A percentile compares a stretch with the other conserved stretches of the same genome.
These are phyloP conservation scores for Ptychobarbus kaznakovi DNA, from an alignment of 2,797 vertebrate genomes.

Conservation along the genomic window DNA sequence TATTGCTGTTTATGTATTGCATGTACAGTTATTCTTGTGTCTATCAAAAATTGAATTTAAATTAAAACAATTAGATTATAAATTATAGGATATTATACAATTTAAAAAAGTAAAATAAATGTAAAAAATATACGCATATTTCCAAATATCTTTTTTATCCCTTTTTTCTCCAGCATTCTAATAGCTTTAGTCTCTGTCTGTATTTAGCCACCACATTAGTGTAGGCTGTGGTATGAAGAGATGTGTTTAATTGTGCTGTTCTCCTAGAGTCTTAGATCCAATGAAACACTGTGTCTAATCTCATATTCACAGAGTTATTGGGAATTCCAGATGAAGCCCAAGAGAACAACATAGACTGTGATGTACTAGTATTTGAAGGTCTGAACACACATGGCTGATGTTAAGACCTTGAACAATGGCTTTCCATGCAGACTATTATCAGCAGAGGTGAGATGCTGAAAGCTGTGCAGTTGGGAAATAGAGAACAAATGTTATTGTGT, in stretches of 20 bases:
- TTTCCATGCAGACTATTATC: constrained; percentile 33
- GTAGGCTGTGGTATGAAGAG: constrained; percentile 43
- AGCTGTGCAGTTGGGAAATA: constrained; percentile 21
- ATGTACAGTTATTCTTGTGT: neutral
- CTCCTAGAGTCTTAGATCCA: constrained; percentile 25
- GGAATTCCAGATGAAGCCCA: constrained; percentile 53
- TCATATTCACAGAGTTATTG: constrained; percentile 53
- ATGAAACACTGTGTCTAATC: constrained; percentile 49
- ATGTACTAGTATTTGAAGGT: constrained; percentile 39
- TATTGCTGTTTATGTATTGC: neutral
- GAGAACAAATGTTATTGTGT: constrained; percentile 54
- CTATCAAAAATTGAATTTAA: neutral
- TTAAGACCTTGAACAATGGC: constrained; percentile 38
- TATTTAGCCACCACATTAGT: constrained; percentile 44
- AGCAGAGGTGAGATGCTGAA: constrained; percentile 32
- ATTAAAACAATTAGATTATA: neutral
- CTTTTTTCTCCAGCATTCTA: neutral
- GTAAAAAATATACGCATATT: neutral
- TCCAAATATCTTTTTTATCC: neutral
- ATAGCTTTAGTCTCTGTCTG: neutral
- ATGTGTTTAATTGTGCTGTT: constrained; percentile 42
- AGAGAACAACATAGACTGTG: constrained; percentile 49
- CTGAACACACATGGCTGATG: constrained; percentile 27
- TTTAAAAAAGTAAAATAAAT: neutral
- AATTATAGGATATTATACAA: neutral